Evolutionary conservation across 2,888 invertebrate genomes (phyloP).

Genomic region (Rotaria socialis): DNA sequence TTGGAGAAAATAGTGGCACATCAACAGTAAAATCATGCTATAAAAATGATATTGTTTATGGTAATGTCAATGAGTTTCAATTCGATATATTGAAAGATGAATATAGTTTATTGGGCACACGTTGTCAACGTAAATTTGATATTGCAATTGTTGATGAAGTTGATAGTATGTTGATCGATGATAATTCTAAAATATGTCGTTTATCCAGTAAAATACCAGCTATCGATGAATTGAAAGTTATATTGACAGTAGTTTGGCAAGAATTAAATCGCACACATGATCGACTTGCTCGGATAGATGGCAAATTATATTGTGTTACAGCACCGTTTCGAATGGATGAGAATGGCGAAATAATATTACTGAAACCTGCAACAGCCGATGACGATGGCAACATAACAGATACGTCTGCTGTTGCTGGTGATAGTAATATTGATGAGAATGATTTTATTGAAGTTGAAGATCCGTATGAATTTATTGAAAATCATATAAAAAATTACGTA

Average conservation of each 20-base stretch:
- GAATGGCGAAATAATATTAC: not conserved
- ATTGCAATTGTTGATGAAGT: slow-evolving; percentile 43
- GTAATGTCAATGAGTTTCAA: not conserved
- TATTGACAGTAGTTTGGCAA: not conserved
- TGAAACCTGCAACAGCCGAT: not conserved
- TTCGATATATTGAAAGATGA: not conserved
- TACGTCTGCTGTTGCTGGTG: too few species aligned
- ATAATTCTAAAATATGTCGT: not conserved
- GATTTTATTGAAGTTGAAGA: not conserved
- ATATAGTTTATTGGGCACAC: too few species aligned
- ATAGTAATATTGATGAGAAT: too few species aligned
- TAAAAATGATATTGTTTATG: slow-evolving; percentile 16
- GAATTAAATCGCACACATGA: slow-evolving; percentile 24
- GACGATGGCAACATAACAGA: too few species aligned
- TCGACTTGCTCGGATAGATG: not conserved
- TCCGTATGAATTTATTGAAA: slow-evolving; percentile 19
- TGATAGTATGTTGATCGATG: not conserved
- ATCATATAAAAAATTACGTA: not conserved
- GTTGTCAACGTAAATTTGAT: slow-evolving; percentile 47
- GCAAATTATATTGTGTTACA: slow-evolving; percentile 14
- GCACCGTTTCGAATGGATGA: slow-evolving; percentile 10
- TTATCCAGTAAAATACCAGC: not conserved
- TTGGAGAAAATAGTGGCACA: not conserved
- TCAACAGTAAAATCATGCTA: not conserved
- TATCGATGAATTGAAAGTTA: not conserved